A percentile compares a stretch with the other conserved stretches of the same genome.
phyloP scores from a whole-genome alignment of 1,140 invertebrate genomes.

The Artemia franciscana region DNA sequence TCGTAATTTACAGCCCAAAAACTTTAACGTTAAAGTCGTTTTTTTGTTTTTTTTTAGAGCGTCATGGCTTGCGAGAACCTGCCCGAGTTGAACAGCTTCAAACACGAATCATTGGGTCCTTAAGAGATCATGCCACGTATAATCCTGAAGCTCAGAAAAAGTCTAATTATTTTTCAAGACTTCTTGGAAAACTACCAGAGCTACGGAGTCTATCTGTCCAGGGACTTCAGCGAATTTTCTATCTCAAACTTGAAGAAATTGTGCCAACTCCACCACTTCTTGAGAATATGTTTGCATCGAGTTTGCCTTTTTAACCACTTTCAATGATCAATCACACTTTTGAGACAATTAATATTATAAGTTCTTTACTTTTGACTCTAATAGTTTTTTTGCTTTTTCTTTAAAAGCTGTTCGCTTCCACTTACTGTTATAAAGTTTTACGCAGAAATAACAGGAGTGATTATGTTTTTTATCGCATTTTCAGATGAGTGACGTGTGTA shows the following conservation, averaged over 20 bases:
- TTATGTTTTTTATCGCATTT: no score
- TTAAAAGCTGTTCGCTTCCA: no score
- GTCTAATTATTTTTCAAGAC: slow-evolving; percentile 69
- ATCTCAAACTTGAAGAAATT: slow-evolving; percentile 72
- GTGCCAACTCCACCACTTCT: slow-evolving; percentile 74
- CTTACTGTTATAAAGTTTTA: no score
- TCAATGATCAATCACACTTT: no score
- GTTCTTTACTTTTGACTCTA: no score
- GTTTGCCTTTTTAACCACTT: slow-evolving; percentile 77
- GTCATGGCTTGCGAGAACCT: slow-evolving; percentile 73
- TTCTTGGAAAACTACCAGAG: slow-evolving; percentile 72
- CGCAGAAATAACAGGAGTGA: no score
- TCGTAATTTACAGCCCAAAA: no score
- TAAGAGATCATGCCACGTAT: slow-evolving; percentile 82
- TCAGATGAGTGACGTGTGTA: no score
- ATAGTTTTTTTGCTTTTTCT: no score
- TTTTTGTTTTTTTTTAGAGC: slow-evolving; percentile 35
- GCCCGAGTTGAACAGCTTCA: slow-evolving; percentile 76
- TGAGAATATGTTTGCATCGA: slow-evolving; percentile 81
- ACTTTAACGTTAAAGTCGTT: no score
- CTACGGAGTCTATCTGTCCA: slow-evolving; percentile 71
- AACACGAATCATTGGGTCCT: slow-evolving; percentile 78
- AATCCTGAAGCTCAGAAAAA: slow-evolving; percentile 67
- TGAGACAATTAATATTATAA: no score
- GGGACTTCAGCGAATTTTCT: slow-evolving; percentile 78